Conservation (phyloP, 2,888 invertebrate species). For the Steinernema scapterisci region DNA sequence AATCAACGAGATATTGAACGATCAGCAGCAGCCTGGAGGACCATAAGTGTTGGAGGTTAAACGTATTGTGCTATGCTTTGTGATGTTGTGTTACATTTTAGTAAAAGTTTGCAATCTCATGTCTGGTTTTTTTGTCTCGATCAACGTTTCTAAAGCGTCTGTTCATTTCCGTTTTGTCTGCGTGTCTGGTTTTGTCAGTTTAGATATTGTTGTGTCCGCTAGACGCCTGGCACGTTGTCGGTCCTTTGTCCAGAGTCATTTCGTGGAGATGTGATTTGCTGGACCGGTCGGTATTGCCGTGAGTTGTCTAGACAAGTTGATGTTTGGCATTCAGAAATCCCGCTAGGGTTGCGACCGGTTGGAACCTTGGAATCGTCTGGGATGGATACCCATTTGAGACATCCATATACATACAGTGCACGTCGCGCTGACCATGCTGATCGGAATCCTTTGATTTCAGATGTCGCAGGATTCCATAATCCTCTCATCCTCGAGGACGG, state of each 20-base stretch:
- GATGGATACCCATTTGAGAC: too few relatives aligned
- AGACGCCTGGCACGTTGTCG: too few relatives aligned
- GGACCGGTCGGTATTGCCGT: too few relatives aligned
- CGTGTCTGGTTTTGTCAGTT: background rate
- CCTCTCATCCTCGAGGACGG: background rate
- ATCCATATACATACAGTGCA: too few relatives aligned
- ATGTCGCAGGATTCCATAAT: background rate
- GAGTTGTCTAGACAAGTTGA: too few relatives aligned
- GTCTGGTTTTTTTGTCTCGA: background rate
- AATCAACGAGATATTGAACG: conserved; percentile 59
- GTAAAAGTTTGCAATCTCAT: background rate
- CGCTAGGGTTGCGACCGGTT: too few relatives aligned
- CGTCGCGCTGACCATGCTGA: too few relatives aligned
- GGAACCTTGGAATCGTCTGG: too few relatives aligned
- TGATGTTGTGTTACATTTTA: background rate
- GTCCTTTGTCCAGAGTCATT: too few relatives aligned
- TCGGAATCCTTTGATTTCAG: background rate
- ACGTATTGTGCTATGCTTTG: background rate
- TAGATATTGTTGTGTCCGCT: too few relatives aligned
- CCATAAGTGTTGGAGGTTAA: background rate
- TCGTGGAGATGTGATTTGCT: too few relatives aligned
- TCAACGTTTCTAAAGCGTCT: background rate
- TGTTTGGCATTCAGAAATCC: too few relatives aligned
- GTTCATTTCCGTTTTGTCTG: background rate
- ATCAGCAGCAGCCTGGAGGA: conserved; percentile 33